These are phyloP conservation scores for Oophaga sylvatica DNA, from an alignment of 2,797 vertebrate species.

Conservation along the genomic window DNA sequence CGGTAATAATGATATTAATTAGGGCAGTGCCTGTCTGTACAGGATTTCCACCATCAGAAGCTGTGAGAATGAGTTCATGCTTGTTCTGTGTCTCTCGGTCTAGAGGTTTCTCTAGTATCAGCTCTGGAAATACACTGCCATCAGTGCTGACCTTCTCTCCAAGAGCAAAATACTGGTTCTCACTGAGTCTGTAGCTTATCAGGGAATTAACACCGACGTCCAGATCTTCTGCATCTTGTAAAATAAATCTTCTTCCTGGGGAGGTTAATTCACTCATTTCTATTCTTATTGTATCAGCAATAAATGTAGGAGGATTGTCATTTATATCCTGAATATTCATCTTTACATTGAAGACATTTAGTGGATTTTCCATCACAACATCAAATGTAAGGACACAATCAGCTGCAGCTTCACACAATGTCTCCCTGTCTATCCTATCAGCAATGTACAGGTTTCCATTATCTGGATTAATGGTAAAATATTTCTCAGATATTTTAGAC, in stretches of 20 bases:
- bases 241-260: constrained; percentile 43
- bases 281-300: constrained; percentile 33
- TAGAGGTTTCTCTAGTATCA: constrained; percentile 72
- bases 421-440: constrained; percentile 76
- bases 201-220: constrained; percentile 60
- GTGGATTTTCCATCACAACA: constrained; percentile 75
- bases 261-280: constrained; percentile 63
- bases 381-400: constrained; percentile 76
- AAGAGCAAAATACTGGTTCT: constrained; percentile 66
- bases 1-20: constrained; percentile 75
- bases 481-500: constrained; percentile 70
- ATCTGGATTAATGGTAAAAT: constrained; percentile 73
- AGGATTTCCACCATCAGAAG: constrained; percentile 78
- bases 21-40: constrained; percentile 72
- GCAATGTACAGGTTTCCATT: constrained; percentile 72
- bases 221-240: constrained; percentile 59
- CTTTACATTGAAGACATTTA: constrained; percentile 74
- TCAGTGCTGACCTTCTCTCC: constrained; percentile 61
- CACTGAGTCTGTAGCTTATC: constrained; percentile 62
- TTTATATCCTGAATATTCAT: constrained; percentile 66
- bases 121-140: constrained; percentile 67
- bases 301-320: constrained; percentile 62
- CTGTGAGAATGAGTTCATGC: constrained; percentile 72
- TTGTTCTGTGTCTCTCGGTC: constrained; percentile 69
- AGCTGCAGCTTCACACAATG: constrained; percentile 70